phyloP scores from a whole-genome alignment of 2,888 invertebrate species.

The Alsophila aescularia region DNA sequence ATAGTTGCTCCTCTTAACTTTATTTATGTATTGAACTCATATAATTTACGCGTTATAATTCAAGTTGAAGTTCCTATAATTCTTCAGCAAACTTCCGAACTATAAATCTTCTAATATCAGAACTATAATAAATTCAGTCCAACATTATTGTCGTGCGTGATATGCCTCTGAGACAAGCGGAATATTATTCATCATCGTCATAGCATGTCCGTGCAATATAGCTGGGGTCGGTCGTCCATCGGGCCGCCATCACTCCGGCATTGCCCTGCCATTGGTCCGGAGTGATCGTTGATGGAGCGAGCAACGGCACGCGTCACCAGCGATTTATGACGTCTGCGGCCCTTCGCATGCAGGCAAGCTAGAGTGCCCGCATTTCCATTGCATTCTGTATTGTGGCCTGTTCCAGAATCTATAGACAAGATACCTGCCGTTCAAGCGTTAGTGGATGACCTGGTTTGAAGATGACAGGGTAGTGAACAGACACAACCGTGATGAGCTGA shows the following conservation, averaged over 20 bases:
- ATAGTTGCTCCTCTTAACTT: too few relatives aligned
- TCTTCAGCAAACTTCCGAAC: conserved; percentile 25
- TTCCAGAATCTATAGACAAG: conserved; percentile 29
- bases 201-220: conserved; percentile 36
- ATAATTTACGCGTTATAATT: neutral
- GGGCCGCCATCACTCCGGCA: conserved; percentile 42
- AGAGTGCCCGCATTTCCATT: conserved; percentile 50
- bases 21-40: too few relatives aligned
- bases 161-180: conserved; percentile 29
- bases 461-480: neutral
- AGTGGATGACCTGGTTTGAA: conserved; percentile 1
- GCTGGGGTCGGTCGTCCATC: conserved; percentile 39
- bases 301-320: conserved; percentile 49
- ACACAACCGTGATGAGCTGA: neutral
- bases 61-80: conserved; percentile 29
- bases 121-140: conserved; percentile 7
- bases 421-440: conserved; percentile 13
- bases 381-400: conserved; percentile 39
- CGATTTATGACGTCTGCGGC: conserved; percentile 63
- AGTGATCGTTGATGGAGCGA: conserved; percentile 59
- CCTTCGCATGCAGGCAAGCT: conserved; percentile 52
- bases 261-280: conserved; percentile 43
- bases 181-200: conserved; percentile 35
- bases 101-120: conserved; percentile 25
- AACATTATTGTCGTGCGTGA: conserved; percentile 18